Evolutionary conservation across 2,888 invertebrate species (phyloP).

Genomic region (Glyphotaelius pellucidus): DNA sequence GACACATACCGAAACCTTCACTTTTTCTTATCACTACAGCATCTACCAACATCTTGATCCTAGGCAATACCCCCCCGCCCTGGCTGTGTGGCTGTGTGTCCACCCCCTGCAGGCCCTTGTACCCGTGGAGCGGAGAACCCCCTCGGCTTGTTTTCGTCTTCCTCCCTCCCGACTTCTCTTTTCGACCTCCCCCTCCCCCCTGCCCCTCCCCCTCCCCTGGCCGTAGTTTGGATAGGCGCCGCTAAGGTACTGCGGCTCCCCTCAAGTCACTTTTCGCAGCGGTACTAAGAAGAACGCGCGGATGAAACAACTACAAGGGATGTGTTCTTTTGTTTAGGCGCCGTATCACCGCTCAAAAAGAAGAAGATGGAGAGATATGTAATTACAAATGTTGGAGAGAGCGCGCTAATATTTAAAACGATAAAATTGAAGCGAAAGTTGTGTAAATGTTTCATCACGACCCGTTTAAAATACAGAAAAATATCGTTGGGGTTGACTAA

Average conservation of each 20-base stretch:
- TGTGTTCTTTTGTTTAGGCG: neutral
- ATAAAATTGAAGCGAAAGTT: too few species aligned
- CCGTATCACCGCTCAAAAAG: too few species aligned
- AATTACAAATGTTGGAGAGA: too few species aligned
- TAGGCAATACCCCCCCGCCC: neutral
- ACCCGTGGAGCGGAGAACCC: neutral
- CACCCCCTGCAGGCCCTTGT: neutral
- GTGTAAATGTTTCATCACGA: too few species aligned
- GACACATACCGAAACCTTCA: neutral
- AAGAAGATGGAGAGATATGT: too few species aligned
- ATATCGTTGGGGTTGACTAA: too few species aligned
- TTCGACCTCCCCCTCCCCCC: neutral
- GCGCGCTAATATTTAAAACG: too few species aligned
- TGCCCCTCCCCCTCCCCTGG: neutral
- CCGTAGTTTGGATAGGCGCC: neutral
- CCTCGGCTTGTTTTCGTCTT: neutral
- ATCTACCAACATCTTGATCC: neutral
- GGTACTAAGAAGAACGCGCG: neutral
- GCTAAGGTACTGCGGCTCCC: neutral
- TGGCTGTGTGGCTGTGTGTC: neutral
- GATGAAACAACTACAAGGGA: neutral
- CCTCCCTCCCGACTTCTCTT: neutral
- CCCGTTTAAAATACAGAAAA: too few species aligned
- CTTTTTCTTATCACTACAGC: neutral
- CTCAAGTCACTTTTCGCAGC: slow-evolving; percentile 2